phyloP scores from a whole-genome alignment of 2,888 invertebrate genomes.

The Tupiocoris notatus region DNA sequence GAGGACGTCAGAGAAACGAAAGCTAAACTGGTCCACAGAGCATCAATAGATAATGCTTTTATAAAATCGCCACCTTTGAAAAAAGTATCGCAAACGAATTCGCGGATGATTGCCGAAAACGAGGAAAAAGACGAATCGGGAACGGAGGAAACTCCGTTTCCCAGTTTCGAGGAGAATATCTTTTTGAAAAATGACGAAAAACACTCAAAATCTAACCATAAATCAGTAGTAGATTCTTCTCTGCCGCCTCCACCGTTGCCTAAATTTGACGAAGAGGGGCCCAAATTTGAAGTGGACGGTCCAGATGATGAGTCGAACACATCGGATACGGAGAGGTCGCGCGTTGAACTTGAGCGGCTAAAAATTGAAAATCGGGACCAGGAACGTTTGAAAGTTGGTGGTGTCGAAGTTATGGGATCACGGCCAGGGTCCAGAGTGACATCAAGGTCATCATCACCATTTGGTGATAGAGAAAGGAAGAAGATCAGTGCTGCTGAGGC shows the following conservation, averaged over 20 bases:
- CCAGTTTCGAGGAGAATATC: conserved; percentile 30
- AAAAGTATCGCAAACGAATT: conserved; percentile 36
- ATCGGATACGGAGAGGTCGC: conserved; percentile 14
- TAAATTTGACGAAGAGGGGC: conserved; percentile 13
- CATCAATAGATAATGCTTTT: conserved; percentile 45
- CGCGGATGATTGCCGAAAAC: conserved; percentile 38
- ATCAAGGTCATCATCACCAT: conserved; percentile 49
- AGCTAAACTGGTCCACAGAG: conserved; percentile 38
- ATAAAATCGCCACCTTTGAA: conserved; percentile 35
- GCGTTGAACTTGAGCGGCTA: conserved; percentile 16
- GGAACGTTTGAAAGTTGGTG: conserved; percentile 29
- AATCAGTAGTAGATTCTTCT: conserved; percentile 14
- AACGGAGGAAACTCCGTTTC: conserved; percentile 26
- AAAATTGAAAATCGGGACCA: conserved; percentile 17
- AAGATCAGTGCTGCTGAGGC: conserved; percentile 51
- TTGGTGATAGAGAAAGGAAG: conserved; percentile 44
- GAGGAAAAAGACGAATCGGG: conserved; percentile 35
- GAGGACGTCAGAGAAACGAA: conserved; percentile 14
- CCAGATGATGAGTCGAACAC: conserved; percentile 22
- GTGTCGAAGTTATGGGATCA: conserved; percentile 44
- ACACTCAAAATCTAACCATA: not conserved
- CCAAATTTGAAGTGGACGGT: conserved; percentile 9
- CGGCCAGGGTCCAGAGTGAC: conserved; percentile 48
- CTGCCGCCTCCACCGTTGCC: conserved; percentile 24
- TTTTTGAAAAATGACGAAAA: conserved; percentile 34